phyloP scores from a whole-genome alignment of 1,140 invertebrate species.

The Triops longicaudatus region DNA sequence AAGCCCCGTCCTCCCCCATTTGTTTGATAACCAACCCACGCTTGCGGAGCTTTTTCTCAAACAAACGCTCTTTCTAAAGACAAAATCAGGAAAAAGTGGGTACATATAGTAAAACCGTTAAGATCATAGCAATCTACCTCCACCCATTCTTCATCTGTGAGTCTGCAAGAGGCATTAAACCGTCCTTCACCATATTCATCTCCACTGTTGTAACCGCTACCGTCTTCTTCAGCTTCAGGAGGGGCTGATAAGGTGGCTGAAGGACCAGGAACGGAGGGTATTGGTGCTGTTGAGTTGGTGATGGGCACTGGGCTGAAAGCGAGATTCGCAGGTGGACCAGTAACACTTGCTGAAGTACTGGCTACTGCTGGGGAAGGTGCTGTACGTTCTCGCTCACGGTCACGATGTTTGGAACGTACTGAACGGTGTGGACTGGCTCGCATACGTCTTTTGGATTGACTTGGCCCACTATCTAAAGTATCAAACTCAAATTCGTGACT shows the following conservation, averaged over 20 bases:
- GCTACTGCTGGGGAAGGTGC: constrained; percentile 34
- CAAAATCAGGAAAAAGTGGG: not conserved
- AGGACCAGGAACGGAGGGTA: constrained; percentile 18
- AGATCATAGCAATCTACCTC: no score
- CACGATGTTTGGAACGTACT: constrained; percentile 32
- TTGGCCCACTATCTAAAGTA: constrained; percentile 44
- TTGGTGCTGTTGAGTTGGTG: constrained; percentile 26
- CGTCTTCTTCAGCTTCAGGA: constrained; percentile 35
- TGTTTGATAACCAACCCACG: constrained; percentile 74
- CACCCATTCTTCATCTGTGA: constrained; percentile 51
- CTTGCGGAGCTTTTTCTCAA: constrained; percentile 62
- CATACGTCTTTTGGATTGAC: constrained; percentile 52
- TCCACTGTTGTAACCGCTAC: constrained; percentile 61
- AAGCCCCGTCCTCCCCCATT: constrained; percentile 88
- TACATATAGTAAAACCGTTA: no score
- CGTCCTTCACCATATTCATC: constrained; percentile 55
- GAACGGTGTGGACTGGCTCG: constrained; percentile 49
- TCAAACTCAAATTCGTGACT: constrained; percentile 39
- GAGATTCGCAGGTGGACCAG: constrained; percentile 33
- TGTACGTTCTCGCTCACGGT: constrained; percentile 33
- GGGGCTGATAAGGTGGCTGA: constrained; percentile 26
- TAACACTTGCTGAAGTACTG: constrained; percentile 42
- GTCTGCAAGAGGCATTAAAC: constrained; percentile 44
- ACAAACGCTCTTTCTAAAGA: constrained; percentile 52
- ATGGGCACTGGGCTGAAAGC: constrained; percentile 29